phyloP scores from a whole-genome alignment of 2,797 vertebrate genomes.

The Telmatherina bonti region DNA sequence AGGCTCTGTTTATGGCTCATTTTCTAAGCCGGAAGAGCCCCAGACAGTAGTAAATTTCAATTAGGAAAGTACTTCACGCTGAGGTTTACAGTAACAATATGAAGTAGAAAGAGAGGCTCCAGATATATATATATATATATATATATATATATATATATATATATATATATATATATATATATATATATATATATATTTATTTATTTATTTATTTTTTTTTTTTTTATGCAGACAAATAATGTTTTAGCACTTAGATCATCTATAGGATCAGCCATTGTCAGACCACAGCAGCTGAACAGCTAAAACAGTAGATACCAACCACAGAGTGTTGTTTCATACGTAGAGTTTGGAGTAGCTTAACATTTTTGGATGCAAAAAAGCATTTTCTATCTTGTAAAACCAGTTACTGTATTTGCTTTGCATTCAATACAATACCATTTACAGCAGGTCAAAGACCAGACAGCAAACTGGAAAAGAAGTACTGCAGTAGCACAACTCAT shows the following conservation, averaged over 20 bases:
- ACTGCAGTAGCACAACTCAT: neutral
- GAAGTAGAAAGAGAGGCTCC: neutral
- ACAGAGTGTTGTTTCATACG: neutral
- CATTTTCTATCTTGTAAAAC: too few relatives aligned
- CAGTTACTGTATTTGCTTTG: too few relatives aligned
- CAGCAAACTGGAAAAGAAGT: neutral
- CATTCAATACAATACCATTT: neutral
- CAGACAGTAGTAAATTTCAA: neutral
- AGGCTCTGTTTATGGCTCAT: neutral
- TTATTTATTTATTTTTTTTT: too few relatives aligned
- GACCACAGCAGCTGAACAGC: neutral
- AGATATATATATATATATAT: too few relatives aligned
- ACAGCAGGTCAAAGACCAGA: neutral
- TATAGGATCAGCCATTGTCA: neutral
- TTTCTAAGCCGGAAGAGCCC: neutral
- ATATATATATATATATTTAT: too few relatives aligned
- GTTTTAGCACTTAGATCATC: neutral
- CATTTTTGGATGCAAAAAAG: too few relatives aligned
- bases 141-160: too few relatives aligned
- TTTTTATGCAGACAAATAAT: neutral
- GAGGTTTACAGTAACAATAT: neutral
- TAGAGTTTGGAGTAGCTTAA: neutral
- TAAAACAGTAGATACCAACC: neutral
- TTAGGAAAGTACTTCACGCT: neutral
- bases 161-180: too few relatives aligned